Evolutionary conservation across 2,888 invertebrate genomes (phyloP), one percentile per base, ranked within the genome.

Genomic region (Lamellibrachia columna): DNA sequence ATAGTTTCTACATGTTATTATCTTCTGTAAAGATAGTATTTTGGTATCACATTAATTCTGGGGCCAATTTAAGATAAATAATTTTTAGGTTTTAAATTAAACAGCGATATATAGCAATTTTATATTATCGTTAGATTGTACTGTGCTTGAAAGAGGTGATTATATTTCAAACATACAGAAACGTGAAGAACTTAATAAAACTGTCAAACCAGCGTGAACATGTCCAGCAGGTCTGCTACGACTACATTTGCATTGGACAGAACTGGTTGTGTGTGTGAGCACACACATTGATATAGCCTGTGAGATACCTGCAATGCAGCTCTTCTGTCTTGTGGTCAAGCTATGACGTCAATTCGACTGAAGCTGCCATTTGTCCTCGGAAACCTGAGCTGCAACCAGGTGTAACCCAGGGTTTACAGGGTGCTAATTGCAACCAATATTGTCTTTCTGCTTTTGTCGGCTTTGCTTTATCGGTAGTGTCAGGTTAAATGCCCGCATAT

Each of bases 41-140:
- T 75, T 75, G 75, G 75, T 75, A 75, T 75, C 75, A 15, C 75
- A 75, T 75, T 75, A n/a, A 75, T 75, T 75, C 15, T 22, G 75
- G 75, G 75, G 75, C 75, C 75, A 75, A 75, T 75, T 75, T 75
- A 75, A 75, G 75, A n/a, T 75, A 15, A 75, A n/a, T 22, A 15
- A 75, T 75, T 75, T 75, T 75, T 75, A 75, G 75, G 75, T 75
- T 75, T 75, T 75, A 75, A 75, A 75, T 75, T 75, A 22, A 75
- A 75, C 75, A 75, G 75, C 75, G 22, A 75, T 15, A 40, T 40
- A 75, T 75, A 75, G 75, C 75, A 75, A n/a, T 75, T 75, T 75
- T 75, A 75, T 75, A 75, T 75, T 75, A n/a, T 75, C 75, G 2
- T 75, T 75, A 15, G 22, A 75, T 75, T 75, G 75, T 75, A 22